Conservation (phyloP, 1,140 invertebrate genomes). For the Linepithema humile region DNA sequence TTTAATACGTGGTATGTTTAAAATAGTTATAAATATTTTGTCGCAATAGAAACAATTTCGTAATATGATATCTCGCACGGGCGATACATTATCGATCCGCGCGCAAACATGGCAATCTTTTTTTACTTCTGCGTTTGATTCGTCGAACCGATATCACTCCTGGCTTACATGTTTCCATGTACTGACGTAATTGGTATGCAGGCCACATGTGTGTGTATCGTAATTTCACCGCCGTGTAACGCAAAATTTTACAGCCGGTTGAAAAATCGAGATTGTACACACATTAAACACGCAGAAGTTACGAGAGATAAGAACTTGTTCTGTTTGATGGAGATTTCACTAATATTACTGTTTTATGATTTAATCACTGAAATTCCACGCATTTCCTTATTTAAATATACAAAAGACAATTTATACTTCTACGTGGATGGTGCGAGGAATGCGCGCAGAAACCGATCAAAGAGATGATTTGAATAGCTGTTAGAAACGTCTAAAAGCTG, state of each 20-base stretch:
- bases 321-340: not conserved
- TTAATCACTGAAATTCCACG: not conserved
- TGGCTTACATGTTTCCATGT: not conserved
- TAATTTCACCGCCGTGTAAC: not conserved
- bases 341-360: not conserved
- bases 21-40: not conserved
- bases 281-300: not conserved
- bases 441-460: not conserved
- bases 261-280: not conserved
- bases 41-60: not conserved
- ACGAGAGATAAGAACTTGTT: not conserved
- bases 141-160: not conserved
- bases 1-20: not conserved
- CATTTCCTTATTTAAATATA: not conserved
- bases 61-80: not conserved
- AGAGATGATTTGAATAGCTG: not conserved
- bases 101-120: not conserved
- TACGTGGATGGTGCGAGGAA: not conserved
- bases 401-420: not conserved
- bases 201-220: not conserved
- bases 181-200: conserved; percentile 1
- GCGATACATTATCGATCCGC: conserved; percentile 22
- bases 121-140: conserved; percentile 13
- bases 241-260: not conserved
- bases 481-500: not conserved